phyloP scores from a whole-genome alignment of 2,113 vertebrate species.

The Tetraodon nigroviridis region DNA sequence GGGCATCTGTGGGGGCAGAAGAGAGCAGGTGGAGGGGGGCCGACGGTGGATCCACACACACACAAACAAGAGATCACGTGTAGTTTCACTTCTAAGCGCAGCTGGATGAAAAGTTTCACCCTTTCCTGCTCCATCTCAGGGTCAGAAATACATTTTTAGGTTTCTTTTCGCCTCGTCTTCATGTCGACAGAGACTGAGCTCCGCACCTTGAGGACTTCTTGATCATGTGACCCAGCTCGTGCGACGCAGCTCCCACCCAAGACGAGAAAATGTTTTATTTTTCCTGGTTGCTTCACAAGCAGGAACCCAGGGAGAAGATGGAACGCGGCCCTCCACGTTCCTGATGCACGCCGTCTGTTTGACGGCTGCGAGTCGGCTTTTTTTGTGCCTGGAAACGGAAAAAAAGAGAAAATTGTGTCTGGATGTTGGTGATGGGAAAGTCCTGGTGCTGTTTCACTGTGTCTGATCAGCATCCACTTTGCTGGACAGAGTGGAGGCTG shows the following conservation, averaged over 20 bases:
- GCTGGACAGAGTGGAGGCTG: constrained; percentile 58
- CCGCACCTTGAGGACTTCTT: not conserved
- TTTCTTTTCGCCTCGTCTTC: constrained; percentile 13
- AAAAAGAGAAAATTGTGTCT: not conserved
- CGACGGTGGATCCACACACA: constrained; percentile 3
- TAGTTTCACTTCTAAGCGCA: constrained; percentile 26
- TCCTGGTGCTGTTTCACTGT: not conserved
- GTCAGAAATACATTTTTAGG: constrained; percentile 7
- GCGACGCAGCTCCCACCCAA: not conserved
- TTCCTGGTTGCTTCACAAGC: not conserved
- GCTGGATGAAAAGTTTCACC: constrained; percentile 16
- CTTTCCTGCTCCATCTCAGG: constrained; percentile 37
- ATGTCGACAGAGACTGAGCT: not conserved
- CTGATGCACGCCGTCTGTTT: constrained; percentile 15
- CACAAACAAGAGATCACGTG: not conserved
- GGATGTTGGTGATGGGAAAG: constrained; percentile 20
- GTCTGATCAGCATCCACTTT: constrained; percentile 34
- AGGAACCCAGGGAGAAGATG: constrained; percentile 2
- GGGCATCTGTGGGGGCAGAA: constrained; percentile 15
- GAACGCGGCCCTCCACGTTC: not conserved
- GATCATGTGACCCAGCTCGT: too few species aligned
- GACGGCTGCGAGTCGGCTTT: not conserved
- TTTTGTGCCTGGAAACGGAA: constrained; percentile 27
- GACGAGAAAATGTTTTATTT: not conserved
- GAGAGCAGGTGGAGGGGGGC: constrained; percentile 2